Evolutionary conservation across 2,888 invertebrate genomes (phyloP), one percentile per base, ranked within the genome.

Genomic region (Thumatha senex): DNA sequence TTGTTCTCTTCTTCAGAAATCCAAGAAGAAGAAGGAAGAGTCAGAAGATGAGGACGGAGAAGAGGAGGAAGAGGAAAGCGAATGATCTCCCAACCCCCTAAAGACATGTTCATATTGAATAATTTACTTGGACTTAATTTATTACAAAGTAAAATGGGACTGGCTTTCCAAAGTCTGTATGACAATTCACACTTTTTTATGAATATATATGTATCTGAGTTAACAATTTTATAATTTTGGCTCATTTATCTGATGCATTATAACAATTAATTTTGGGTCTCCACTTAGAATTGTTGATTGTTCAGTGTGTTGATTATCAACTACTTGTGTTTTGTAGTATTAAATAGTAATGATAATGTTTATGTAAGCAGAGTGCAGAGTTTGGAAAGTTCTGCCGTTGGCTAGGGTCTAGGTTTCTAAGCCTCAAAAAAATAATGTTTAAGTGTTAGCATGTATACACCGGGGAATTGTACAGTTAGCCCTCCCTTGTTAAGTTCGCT

Each of bases 1-100:
- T 34, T 10, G 14, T 42, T 57, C 41, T 52, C 18, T 30, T 53
- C 69, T 56, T 12, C 57, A 86, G 90, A 92, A 85, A 77, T 88
- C 85, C 70, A 91, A 86, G 86, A 92, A 84, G 92, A 94, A 90
- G 93, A 94, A 92, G 93, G 94, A 92, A 75, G 93, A 93, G 72
- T 92, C 92, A 0, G 94, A 94, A 34, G 94, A 94, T 47, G 93
- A 93, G 56, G 94, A 93, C 33, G 94, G 93, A 52, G 93, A 93
- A 53, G 94, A 94, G 48, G 93, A 93, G 61, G 94, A 93, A 56
- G 94, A 94, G 70, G 93, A 93, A 78, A 93, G 94, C 92, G 93
- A 94, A 89, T 93, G 93, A 93, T 90, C 90, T 89, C 90, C 80
- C 79, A 73, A 78, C 67, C 73, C n/a, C 71, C 64, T 70, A 84